Evolutionary conservation across 2,888 invertebrate species (phyloP).

Genomic region (Schizaphis graminum): DNA sequence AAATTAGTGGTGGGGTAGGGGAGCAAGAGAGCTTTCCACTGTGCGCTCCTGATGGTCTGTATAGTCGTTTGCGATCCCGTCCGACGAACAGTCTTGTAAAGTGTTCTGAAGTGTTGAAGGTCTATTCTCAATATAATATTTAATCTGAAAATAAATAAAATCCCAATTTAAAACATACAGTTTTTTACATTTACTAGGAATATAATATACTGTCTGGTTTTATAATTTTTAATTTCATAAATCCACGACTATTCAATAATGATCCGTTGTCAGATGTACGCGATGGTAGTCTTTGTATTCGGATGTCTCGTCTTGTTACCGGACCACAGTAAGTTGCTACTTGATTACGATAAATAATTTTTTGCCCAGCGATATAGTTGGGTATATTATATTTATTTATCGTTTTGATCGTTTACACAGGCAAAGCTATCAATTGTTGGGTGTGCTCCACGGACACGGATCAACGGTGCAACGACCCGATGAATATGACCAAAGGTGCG

Average conservation of each 20-base stretch:
- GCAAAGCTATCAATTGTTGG: constrained; percentile 81
- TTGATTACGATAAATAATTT: not conserved
- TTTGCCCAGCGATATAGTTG: not conserved
- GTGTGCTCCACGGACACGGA: constrained; percentile 82
- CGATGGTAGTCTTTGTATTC: constrained; percentile 16
- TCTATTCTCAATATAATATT: not conserved
- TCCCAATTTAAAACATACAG: not conserved
- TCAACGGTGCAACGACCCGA: constrained; percentile 81
- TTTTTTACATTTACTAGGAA: not conserved
- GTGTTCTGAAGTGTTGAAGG: not conserved
- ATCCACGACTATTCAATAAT: not conserved
- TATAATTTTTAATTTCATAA: not conserved
- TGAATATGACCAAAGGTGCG: constrained; percentile 73
- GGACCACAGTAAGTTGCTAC: constrained; percentile 4
- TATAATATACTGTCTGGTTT: not conserved
- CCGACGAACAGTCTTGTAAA: constrained; percentile 24
- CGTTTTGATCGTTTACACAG: constrained; percentile 71
- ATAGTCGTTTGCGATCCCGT: constrained; percentile 46
- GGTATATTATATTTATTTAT: not conserved
- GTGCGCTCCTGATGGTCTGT: constrained; percentile 17
- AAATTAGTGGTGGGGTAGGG: not conserved
- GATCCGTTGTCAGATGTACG: constrained; percentile 27
- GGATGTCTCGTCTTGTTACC: constrained; percentile 17
- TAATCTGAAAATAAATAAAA: not conserved
- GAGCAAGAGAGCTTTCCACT: constrained; percentile 46